A percentile compares a stretch with the other conserved stretches of the same genome.
These are phyloP conservation scores for Pogonus chalceus DNA, from an alignment of 1,140 invertebrate species.

Conservation along the genomic window DNA sequence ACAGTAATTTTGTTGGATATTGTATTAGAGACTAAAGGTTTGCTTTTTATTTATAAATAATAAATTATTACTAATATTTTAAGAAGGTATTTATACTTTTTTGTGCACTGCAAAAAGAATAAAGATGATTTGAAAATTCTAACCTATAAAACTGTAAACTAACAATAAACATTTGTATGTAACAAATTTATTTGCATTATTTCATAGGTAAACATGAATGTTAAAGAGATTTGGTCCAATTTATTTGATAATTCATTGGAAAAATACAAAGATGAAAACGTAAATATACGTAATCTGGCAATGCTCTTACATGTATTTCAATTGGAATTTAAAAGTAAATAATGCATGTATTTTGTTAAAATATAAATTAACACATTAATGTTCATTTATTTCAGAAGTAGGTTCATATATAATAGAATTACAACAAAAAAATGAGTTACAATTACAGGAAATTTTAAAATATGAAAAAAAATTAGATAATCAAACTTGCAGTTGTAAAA, in stretches of 20 bases:
- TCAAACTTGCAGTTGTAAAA: conserved; percentile 2
- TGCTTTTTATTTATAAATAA: background rate
- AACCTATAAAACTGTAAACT: background rate
- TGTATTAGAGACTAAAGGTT: background rate
- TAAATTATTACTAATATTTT: no score
- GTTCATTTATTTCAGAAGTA: conserved; percentile 3
- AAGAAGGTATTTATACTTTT: no score
- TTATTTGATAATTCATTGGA: conserved; percentile 2
- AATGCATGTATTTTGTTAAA: conserved; percentile 18
- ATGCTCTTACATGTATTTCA: background rate
- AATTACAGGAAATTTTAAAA: background rate
- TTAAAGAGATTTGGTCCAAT: background rate
- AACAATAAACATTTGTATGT: conserved; percentile 2
- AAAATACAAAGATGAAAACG: background rate
- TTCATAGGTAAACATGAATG: background rate
- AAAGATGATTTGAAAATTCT: background rate
- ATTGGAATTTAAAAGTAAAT: conserved; percentile 4
- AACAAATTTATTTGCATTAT: background rate
- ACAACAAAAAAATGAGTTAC: conserved; percentile 15
- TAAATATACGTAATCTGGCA: background rate
- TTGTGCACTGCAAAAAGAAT: background rate
- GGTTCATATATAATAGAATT: conserved; percentile 12
- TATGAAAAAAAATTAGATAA: background rate
- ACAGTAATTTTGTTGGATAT: background rate
- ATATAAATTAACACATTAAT: conserved; percentile 17